phyloP scores from a whole-genome alignment of 1,140 invertebrate species.

The Atta cephalotes region DNA sequence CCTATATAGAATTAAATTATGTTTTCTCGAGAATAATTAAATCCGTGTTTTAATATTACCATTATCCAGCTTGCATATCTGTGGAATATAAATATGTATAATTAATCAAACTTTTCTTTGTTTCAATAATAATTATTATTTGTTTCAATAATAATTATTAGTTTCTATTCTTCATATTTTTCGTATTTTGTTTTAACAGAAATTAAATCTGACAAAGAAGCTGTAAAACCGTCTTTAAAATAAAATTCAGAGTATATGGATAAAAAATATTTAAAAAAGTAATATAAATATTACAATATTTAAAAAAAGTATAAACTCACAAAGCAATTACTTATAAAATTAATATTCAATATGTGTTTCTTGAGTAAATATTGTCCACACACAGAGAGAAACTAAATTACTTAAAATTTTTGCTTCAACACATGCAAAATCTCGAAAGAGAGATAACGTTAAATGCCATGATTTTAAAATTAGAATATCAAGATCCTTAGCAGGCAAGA shows the following conservation, averaged over 20 bases:
- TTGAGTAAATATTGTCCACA: background rate
- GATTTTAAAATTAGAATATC: background rate
- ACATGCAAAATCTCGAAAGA: background rate
- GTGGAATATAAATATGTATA: background rate
- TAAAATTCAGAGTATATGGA: background rate
- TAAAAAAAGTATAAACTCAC: background rate
- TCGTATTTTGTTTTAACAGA: background rate
- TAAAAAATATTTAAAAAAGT: too few species aligned
- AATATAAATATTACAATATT: too few species aligned
- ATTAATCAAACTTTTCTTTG: background rate
- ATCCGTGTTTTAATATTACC: background rate
- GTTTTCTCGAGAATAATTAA: slow-evolving; percentile 26
- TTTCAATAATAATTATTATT: background rate
- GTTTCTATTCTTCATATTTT: background rate
- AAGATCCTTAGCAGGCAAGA: background rate
- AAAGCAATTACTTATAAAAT: background rate
- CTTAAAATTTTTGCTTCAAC: background rate
- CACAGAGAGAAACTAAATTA: too few species aligned
- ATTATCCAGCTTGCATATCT: background rate
- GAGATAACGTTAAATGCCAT: background rate
- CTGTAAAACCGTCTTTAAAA: background rate
- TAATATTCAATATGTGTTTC: background rate
- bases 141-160: background rate
- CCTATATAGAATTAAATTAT: slow-evolving; percentile 22
- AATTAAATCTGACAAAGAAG: background rate